A percentile compares a stretch with the other conserved stretches of the same genome.
Conservation (phyloP, 2,888 invertebrate genomes). For the Troglohyphantes excavatus region DNA sequence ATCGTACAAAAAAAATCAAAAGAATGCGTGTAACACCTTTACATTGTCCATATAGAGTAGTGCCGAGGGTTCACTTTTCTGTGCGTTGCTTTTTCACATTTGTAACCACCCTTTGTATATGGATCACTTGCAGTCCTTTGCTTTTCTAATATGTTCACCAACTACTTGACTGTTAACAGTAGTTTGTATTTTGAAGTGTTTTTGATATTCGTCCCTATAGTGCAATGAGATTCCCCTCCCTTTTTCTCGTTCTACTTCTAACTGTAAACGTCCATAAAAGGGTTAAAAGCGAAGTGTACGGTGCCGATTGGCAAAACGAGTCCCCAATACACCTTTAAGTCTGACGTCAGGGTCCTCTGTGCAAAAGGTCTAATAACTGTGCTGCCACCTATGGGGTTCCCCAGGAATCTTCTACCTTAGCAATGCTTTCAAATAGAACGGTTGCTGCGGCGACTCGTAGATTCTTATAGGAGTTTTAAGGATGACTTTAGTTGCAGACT, state of each 20-base stretch:
- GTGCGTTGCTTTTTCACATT: conserved; percentile 14
- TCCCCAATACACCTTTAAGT: no score
- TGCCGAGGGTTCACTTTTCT: conserved; percentile 33
- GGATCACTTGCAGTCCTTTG: conserved; percentile 30
- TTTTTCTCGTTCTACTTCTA: conserved; percentile 45
- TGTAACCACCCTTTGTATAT: conserved; percentile 47
- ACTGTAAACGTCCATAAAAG: conserved; percentile 66
- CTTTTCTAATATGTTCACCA: conserved; percentile 59
- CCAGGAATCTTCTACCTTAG: no score
- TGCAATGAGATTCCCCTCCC: conserved; percentile 4
- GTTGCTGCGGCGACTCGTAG: no score
- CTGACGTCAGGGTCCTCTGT: no score
- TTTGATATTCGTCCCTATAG: conserved; percentile 59
- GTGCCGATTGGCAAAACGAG: no score
- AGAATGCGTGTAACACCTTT: not conserved
- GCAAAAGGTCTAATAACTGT: no score
- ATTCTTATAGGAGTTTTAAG: no score
- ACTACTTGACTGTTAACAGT: conserved; percentile 54
- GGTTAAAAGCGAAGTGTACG: not conserved
- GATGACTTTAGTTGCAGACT: no score
- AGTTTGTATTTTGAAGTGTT: conserved; percentile 54
- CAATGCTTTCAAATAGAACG: no score
- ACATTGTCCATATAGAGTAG: conserved; percentile 1
- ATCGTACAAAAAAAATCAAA: not conserved
- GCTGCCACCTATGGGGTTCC: no score